phyloP scores from a whole-genome alignment of 2,113 vertebrate genomes.

The Balaeniceps rex region DNA sequence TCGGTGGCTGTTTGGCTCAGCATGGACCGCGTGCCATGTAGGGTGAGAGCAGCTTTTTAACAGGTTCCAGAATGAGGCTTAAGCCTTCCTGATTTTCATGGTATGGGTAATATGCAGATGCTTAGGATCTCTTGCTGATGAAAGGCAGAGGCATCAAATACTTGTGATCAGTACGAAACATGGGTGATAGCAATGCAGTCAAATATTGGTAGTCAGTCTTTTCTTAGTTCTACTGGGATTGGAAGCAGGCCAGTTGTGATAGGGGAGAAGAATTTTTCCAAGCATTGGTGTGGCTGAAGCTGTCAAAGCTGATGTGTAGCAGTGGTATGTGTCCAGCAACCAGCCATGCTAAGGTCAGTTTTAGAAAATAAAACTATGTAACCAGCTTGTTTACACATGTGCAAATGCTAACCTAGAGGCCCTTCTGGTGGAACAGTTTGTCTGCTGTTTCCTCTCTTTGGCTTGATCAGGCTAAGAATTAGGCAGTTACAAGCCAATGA shows the following conservation, averaged over 20 bases:
- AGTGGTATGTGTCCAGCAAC: not conserved
- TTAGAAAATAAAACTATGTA: not conserved
- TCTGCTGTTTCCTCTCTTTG: not conserved
- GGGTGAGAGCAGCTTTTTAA: not conserved
- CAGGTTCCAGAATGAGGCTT: not conserved
- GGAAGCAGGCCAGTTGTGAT: not conserved
- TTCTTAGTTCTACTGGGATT: not conserved
- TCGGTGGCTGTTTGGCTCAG: not conserved
- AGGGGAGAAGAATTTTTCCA: not conserved
- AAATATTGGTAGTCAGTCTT: not conserved
- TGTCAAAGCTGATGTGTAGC: not conserved
- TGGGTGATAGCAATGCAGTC: not conserved
- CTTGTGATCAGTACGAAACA: not conserved
- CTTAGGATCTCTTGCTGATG: not conserved
- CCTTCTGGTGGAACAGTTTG: not conserved
- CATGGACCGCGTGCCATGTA: rapidly evolving
- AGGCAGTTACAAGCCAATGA: not conserved
- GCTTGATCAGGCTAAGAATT: not conserved
- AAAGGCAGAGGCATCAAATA: not conserved
- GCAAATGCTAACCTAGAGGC: not conserved
- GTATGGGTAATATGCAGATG: not conserved
- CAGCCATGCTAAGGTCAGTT: not conserved
- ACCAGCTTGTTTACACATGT: not conserved
- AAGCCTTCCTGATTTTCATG: not conserved
- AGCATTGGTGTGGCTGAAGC: not conserved